These are phyloP conservation scores for Sebastolobus altivelis DNA, from an alignment of 2,797 vertebrate species.

Conservation along the genomic window DNA sequence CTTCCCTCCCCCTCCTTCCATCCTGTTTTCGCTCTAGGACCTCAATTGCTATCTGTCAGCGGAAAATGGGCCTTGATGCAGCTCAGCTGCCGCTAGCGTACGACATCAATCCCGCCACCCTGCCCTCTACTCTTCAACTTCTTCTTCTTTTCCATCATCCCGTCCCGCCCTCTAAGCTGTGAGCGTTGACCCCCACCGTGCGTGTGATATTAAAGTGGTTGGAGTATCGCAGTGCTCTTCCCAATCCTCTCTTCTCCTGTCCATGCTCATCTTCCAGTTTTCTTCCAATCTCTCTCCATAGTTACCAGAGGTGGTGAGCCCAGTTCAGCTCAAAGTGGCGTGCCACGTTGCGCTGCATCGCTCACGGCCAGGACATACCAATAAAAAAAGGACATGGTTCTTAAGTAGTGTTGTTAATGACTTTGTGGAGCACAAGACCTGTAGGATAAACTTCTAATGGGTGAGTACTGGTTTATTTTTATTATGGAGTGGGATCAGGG, in stretches of 20 bases:
- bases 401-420: no score
- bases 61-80: slow-evolving; percentile 59
- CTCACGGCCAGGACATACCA: no score
- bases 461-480: no score
- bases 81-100: slow-evolving; percentile 26
- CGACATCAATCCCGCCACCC: slow-evolving; percentile 1
- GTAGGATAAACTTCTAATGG: no score
- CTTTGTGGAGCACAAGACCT: no score
- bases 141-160: not conserved
- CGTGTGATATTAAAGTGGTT: slow-evolving; percentile 57
- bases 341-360: no score
- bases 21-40: slow-evolving; percentile 60
- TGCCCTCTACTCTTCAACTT: slow-evolving; percentile 25
- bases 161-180: slow-evolving; percentile 9
- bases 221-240: slow-evolving; percentile 5
- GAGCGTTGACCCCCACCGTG: slow-evolving; percentile 52
- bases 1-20: not conserved
- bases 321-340: no score
- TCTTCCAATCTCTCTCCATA: not conserved
- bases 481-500: no score
- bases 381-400: no score
- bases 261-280: slow-evolving; percentile 7
- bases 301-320: not conserved
- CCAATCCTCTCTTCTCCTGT: slow-evolving; percentile 3
- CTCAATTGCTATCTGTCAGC: slow-evolving; percentile 65